A percentile compares a stretch with the other conserved stretches of the same genome.
phyloP scores from a whole-genome alignment of 2,797 vertebrate species.

The Microcaecilia unicolor region DNA sequence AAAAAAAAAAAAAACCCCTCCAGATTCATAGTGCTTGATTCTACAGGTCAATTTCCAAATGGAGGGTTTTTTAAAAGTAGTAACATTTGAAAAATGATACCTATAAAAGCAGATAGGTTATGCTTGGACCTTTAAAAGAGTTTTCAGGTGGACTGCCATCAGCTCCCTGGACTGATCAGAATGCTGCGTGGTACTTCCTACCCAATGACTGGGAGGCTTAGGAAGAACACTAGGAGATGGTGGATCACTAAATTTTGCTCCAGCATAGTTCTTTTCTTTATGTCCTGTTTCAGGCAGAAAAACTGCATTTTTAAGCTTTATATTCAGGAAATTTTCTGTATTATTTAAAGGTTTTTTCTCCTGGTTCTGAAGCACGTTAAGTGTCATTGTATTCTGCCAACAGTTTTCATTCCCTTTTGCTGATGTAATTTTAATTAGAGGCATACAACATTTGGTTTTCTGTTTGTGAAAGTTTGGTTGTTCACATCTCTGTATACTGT shows the following conservation, averaged over 20 bases:
- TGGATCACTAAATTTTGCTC: constrained; percentile 88
- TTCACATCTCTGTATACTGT: constrained; percentile 56
- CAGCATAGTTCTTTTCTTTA: constrained; percentile 84
- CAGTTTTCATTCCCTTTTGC: constrained; percentile 56
- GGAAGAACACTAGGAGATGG: constrained; percentile 89
- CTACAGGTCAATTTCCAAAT: too few species aligned
- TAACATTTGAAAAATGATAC: too few species aligned
- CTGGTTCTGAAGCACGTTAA: constrained; percentile 42
- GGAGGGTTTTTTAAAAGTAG: too few species aligned
- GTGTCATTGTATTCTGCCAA: constrained; percentile 45
- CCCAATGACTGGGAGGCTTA: constrained; percentile 91
- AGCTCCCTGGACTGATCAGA: constrained; percentile 70
- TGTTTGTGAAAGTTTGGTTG: constrained; percentile 57
- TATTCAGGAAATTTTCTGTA: constrained; percentile 50
- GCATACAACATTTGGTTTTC: constrained; percentile 50
- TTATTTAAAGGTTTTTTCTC: constrained; percentile 63
- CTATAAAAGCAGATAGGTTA: neutral
- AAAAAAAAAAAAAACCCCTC: too few species aligned
- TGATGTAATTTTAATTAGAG: constrained; percentile 36
- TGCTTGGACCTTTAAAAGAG: constrained; percentile 79
- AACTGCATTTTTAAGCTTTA: constrained; percentile 34
- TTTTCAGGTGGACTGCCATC: constrained; percentile 84
- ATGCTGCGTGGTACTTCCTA: constrained; percentile 54
- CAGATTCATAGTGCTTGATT: too few species aligned
- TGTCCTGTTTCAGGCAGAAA: constrained; percentile 50